phyloP scores from a whole-genome alignment of 2,113 vertebrate species.

The Malaclemys terrapin region DNA sequence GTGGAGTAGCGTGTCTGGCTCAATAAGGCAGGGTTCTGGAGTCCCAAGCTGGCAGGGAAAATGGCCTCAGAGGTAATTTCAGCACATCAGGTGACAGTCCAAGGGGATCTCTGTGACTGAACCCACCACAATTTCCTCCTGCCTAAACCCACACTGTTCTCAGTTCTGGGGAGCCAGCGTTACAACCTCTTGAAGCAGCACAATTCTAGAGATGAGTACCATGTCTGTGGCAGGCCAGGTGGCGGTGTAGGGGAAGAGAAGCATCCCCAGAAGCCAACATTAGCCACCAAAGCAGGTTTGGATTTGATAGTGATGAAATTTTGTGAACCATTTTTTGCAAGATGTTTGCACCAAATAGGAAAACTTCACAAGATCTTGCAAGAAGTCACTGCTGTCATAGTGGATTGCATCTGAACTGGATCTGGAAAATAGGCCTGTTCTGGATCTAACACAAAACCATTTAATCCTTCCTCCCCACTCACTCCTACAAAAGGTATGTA shows the following conservation, averaged over 20 bases:
- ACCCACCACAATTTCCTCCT: neutral
- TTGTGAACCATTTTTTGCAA: neutral
- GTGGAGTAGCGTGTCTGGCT: too few species aligned
- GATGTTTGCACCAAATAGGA: neutral
- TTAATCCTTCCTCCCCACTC: neutral
- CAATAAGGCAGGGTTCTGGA: too few species aligned
- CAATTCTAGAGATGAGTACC: neutral
- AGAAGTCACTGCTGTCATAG: neutral
- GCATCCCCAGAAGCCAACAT: neutral
- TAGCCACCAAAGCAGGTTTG: neutral
- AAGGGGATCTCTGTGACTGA: too few species aligned
- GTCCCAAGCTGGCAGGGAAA: too few species aligned
- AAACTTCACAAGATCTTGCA: neutral
- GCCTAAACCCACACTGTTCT: neutral
- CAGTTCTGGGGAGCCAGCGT: too few species aligned
- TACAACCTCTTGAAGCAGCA: neutral
- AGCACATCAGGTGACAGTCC: too few species aligned
- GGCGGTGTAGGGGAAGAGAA: neutral
- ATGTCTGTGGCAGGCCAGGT: neutral
- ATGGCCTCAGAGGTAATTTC: too few species aligned
- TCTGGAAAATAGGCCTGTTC: neutral
- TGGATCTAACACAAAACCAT: neutral
- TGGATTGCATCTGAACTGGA: neutral
- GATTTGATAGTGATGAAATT: neutral
- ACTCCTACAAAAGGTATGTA: neutral